Base-by-base conservation (phyloP, 2,797 vertebrate species). In the Anguilla marmorata region DNA sequence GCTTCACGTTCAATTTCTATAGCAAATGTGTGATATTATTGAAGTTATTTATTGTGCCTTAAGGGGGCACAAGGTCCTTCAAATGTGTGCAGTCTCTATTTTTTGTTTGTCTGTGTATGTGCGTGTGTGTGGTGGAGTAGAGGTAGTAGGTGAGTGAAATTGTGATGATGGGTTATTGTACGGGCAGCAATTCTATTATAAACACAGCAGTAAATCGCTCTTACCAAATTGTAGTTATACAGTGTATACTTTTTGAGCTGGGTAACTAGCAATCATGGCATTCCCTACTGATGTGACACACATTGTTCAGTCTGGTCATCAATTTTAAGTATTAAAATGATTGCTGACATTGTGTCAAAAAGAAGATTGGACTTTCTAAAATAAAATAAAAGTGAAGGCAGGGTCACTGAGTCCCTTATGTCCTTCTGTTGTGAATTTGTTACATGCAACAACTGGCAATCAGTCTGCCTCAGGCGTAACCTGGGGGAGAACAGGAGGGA, bases 231-330 rank as follows among this genome's bases (percentile, higher is more conserved):
- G 93, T 89, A 93, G 92, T 92, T 90, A 89, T 72, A 41, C 90
- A 90, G 93, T 92, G 93, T 86, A 91, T 92, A 94, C 92, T 95
- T 91, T 88, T 87, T 90, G 88, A 90, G 86, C 91, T 88, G 92
- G 91, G 91, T 93, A 94, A 95, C 94, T 91, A 92, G 94, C 93
- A 95, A 96, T 96, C 94, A 95, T 92, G 87, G 89, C 92, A 93
- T 93, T 94, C 93, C 83, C 90, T 85, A 89, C 91, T 93, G 89
- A 93, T 91, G 92, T 93, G 93, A 90, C 88, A 89, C 89, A 89
- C n/a, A 85, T 91, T 91, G 92, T 93, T 93, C 89, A 90, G 93
- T 90, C 92, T 91, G 92, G 91, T 93, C 94, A 95, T 96, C 93
- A 93, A 90, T 94, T 90, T 94, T 91, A 93, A 96, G 93, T 93